Evolutionary conservation across 2,888 invertebrate genomes (phyloP).

Genomic region (Sphaerophoria rueppellii): DNA sequence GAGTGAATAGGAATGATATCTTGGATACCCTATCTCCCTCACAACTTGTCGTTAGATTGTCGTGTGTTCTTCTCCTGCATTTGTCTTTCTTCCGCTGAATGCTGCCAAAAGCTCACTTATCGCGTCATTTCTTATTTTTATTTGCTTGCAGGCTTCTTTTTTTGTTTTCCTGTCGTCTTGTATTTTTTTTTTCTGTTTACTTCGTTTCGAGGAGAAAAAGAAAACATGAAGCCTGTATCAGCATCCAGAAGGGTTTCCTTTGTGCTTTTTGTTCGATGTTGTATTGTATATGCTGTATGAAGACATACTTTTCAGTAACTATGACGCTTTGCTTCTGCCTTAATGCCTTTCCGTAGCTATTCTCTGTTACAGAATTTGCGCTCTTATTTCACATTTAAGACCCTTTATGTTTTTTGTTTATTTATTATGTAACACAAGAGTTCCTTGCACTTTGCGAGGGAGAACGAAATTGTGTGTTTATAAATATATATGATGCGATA

Average conservation of each 20-base stretch:
- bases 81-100: constrained; percentile 29
- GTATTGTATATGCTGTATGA: constrained; percentile 40
- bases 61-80: constrained; percentile 24
- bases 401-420: constrained; percentile 59
- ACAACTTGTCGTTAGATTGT: constrained; percentile 26
- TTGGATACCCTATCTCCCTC: constrained; percentile 31
- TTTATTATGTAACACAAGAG: constrained; percentile 47
- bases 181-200: constrained; percentile 9
- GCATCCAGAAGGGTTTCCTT: constrained; percentile 54
- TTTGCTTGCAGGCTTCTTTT: constrained; percentile 62
- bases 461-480: constrained; percentile 54
- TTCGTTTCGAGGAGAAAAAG: constrained; percentile 44
- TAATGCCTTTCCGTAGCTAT: not conserved
- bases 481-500: constrained; percentile 24
- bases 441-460: constrained; percentile 60
- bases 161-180: constrained; percentile 41
- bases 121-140: constrained; percentile 69
- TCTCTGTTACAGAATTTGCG: not conserved
- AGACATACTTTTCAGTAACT: constrained; percentile 57
- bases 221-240: constrained; percentile 41
- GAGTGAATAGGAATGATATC: no score
- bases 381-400: constrained; percentile 57
- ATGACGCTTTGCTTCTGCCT: constrained; percentile 24
- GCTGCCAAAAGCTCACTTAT: constrained; percentile 71
- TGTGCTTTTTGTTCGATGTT: constrained; percentile 47